Evolutionary conservation across 2,888 invertebrate genomes (phyloP).

Genomic region (Pocota personata): DNA sequence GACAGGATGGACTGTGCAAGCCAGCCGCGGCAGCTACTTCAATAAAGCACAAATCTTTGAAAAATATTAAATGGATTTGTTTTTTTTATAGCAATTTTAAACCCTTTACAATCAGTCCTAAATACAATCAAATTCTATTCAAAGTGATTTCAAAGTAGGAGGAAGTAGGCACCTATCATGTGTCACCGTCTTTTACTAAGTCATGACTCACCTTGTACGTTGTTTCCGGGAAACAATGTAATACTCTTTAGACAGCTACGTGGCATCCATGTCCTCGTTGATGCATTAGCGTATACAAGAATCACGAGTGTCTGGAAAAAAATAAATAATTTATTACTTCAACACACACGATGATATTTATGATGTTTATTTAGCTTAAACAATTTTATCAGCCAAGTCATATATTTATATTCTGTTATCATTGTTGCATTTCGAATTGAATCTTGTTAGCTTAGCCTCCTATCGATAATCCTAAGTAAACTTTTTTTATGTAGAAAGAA

Average conservation of each 20-base stretch:
- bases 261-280: conserved; percentile 67
- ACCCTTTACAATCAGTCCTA: no score
- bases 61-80: no score
- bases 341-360: conserved; percentile 1
- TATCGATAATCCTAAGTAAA: conserved; percentile 59
- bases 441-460: conserved; percentile 45
- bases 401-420: conserved; percentile 30
- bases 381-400: conserved; percentile 40
- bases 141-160: neutral
- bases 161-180: neutral
- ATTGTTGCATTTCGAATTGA: conserved; percentile 45
- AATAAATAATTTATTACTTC: conserved; percentile 26
- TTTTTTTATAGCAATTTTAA: no score
- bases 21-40: no score
- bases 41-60: no score
- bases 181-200: neutral
- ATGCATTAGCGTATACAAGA: conserved; percentile 19
- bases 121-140: no score
- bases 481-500: neutral
- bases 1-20: no score
- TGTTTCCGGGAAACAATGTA: conserved; percentile 57
- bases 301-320: conserved; percentile 21
- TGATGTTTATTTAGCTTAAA: conserved; percentile 36
- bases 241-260: conserved; percentile 50
- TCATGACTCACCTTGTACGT: conserved; percentile 50